A percentile compares a stretch with the other conserved stretches of the same genome.
phyloP scores from a whole-genome alignment of 2,888 invertebrate species.

The Acanthosepion pharaonis region DNA sequence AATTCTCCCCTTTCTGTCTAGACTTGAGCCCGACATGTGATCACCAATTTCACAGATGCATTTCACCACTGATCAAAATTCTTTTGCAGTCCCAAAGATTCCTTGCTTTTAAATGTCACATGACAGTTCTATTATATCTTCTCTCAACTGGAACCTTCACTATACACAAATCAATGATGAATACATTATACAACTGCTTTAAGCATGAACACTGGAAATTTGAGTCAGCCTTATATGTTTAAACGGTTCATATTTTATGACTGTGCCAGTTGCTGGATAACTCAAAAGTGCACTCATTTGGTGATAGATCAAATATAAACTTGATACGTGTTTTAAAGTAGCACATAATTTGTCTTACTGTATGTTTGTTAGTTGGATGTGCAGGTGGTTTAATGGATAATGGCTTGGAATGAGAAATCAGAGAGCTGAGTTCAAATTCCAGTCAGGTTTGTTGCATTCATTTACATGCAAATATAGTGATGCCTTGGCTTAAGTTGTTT shows the following conservation, averaged over 20 bases:
- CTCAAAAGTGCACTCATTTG: no score
- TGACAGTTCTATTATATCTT: not conserved
- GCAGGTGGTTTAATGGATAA: no score
- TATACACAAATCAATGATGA: not conserved
- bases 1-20: not conserved
- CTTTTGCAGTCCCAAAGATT: not conserved
- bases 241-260: not conserved
- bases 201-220: not conserved
- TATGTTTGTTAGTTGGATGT: no score
- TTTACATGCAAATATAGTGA: no score
- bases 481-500: no score
- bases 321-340: no score
- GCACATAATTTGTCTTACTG: no score
- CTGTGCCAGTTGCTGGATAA: not conserved
- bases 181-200: not conserved
- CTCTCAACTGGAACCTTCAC: not conserved
- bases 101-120: not conserved
- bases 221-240: not conserved
- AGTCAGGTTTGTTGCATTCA: no score
- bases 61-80: not conserved
- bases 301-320: no score
- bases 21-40: no score
- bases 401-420: no score
- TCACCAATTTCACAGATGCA: not conserved
- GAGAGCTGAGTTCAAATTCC: no score